A percentile compares a stretch with the other conserved stretches of the same genome.
phyloP scores from a whole-genome alignment of 2,113 vertebrate species.

The Haliaeetus leucogaster region DNA sequence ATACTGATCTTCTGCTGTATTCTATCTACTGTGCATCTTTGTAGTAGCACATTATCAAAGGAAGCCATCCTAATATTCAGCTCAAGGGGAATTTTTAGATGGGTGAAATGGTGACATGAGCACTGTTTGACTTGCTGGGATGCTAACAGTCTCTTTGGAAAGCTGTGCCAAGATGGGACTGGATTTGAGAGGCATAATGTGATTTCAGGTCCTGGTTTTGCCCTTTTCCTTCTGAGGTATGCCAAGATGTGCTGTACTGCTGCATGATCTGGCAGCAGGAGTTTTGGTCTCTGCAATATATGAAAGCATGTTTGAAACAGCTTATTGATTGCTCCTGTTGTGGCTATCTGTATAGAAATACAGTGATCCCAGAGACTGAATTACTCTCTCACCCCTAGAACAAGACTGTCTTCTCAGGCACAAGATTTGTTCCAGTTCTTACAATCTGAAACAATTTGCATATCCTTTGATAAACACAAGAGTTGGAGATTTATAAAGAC shows the following conservation, averaged over 20 bases:
- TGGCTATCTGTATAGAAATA: background rate
- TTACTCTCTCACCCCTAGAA: background rate
- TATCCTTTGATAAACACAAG: background rate
- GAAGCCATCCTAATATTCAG: background rate
- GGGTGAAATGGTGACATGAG: background rate
- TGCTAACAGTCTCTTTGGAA: background rate
- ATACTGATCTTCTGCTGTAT: background rate
- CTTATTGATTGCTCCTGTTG: background rate
- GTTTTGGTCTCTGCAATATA: background rate
- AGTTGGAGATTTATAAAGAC: background rate
- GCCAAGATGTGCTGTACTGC: background rate
- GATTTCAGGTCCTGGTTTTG: background rate
- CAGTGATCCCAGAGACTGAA: background rate
- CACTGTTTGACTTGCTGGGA: background rate
- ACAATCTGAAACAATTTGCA: background rate
- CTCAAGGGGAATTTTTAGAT: background rate
- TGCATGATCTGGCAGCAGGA: background rate
- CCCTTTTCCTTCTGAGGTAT: background rate
- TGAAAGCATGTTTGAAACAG: background rate
- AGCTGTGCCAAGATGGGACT: background rate
- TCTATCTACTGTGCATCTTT: background rate
- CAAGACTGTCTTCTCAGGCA: background rate
- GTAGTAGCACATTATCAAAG: background rate
- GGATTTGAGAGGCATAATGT: background rate
- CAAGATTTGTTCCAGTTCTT: background rate